Base-by-base conservation (phyloP, 1,140 invertebrate genomes). In the Stratiolaelaps scimitus region DNA sequence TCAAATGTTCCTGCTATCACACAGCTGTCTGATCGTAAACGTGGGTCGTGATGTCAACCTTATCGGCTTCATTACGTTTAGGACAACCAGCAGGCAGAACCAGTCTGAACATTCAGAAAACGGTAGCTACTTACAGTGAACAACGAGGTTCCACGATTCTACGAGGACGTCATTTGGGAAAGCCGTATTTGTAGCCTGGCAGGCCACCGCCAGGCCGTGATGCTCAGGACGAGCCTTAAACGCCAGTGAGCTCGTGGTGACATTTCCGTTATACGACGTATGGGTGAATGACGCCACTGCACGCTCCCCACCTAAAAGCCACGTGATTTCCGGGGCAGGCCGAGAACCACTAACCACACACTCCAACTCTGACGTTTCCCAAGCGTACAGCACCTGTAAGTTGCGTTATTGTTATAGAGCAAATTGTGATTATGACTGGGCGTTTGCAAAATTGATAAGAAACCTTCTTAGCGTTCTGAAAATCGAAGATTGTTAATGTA, bases 291-390 rank as follows among this genome's bases (percentile, higher is more conserved):
- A 29, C 26, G 53, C 26, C 2, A 17, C 34, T 23, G 34, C 34
- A 26, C 34, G 26, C 23, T 60, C 26, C 2, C 34, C 26, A 15
- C 53, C 53, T 17, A 60, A 26, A 23, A 23, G 17, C 53, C 53
- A 60, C 2, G 53, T 29, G 17, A 60, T 60, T 23, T 29, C 26
- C 4, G 53, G 53, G 2, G 53, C 26, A 6, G 53, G 53, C 2
- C 53, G 17, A 60, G 53, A 60, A 60, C 53, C 53, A 23, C 53
- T 60, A 26, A 60, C 53, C 4, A 60, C 53, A 34, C 53, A 60
- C 23, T 60, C 53, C 2, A 60, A 4, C 23, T 60, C 53, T 6
- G 53, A 15, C 17, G 26, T 60, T 26, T 60, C 53, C 53, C 53
- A 60, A 23, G 53, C 53, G 20, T 60, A 60, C 26, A 60, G 23